Conservation (phyloP, 1,140 invertebrate genomes). For the Habropoda laboriosa region DNA sequence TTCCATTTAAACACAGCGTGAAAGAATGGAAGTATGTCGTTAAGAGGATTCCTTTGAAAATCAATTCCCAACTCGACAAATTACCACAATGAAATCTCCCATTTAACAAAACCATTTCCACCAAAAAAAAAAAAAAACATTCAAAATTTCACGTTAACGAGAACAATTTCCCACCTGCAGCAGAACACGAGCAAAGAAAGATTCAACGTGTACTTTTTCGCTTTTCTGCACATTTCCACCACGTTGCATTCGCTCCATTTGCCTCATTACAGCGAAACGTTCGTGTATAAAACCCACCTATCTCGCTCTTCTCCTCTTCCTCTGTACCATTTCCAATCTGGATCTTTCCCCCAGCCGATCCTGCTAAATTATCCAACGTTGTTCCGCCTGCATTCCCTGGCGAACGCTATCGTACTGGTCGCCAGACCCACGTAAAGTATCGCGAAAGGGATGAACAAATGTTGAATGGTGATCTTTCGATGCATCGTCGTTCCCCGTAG, state of each 20-base stretch:
- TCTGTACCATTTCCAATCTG: neutral
- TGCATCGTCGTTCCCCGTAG: neutral
- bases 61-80: too few relatives aligned
- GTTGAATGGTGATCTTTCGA: constrained; percentile 30
- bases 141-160: neutral
- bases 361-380: neutral
- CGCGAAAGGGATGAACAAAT: constrained; percentile 34
- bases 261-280: neutral
- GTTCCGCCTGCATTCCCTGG: constrained; percentile 1
- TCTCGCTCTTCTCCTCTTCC: neutral
- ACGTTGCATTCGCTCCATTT: neutral
- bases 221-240: neutral
- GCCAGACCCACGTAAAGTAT: constrained; percentile 19
- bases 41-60: too few relatives aligned
- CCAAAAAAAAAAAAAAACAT: too few relatives aligned
- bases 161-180: neutral
- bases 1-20: too few relatives aligned
- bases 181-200: neutral
- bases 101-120: too few relatives aligned
- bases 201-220: neutral
- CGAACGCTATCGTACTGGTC: constrained; percentile 13
- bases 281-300: neutral
- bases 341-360: neutral
- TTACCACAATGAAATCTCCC: too few relatives aligned
- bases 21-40: too few relatives aligned